These are phyloP conservation scores for Coracopsis vasa DNA, from an alignment of 2,113 vertebrate genomes.

Conservation along the genomic window DNA sequence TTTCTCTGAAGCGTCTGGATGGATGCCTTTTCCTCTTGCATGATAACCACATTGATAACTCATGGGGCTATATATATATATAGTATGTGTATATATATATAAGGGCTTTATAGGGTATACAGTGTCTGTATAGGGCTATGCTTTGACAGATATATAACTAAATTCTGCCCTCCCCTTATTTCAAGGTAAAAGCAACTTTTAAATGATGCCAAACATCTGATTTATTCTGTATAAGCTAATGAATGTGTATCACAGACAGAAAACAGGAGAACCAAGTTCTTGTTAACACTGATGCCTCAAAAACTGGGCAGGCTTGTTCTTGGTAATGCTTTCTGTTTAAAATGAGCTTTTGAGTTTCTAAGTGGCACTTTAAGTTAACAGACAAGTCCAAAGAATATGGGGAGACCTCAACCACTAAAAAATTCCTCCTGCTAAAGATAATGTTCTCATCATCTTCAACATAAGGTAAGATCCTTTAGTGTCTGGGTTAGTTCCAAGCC, in stretches of 20 bases:
- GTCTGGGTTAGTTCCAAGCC: background rate
- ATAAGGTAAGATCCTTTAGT: background rate
- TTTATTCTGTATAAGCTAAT: background rate
- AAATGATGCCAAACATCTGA: background rate
- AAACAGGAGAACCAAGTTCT: background rate
- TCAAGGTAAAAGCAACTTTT: background rate
- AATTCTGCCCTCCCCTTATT: background rate
- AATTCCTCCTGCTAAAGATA: background rate
- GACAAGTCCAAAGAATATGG: background rate
- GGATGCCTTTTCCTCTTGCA: background rate
- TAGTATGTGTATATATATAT: too few relatives aligned
- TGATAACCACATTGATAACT: background rate
- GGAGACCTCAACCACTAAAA: background rate
- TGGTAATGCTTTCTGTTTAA: background rate
- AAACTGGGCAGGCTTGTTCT: background rate
- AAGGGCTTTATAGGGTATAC: background rate
- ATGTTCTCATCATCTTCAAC: background rate
- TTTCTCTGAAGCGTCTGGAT: background rate
- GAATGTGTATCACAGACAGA: background rate
- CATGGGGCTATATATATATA: background rate
- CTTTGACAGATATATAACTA: background rate
- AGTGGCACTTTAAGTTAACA: background rate
- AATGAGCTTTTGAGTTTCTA: background rate
- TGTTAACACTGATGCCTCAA: background rate
- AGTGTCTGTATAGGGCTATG: background rate